Evolutionary conservation across 2,113 vertebrate species (phyloP).

Genomic region (Capra hircus): DNA sequence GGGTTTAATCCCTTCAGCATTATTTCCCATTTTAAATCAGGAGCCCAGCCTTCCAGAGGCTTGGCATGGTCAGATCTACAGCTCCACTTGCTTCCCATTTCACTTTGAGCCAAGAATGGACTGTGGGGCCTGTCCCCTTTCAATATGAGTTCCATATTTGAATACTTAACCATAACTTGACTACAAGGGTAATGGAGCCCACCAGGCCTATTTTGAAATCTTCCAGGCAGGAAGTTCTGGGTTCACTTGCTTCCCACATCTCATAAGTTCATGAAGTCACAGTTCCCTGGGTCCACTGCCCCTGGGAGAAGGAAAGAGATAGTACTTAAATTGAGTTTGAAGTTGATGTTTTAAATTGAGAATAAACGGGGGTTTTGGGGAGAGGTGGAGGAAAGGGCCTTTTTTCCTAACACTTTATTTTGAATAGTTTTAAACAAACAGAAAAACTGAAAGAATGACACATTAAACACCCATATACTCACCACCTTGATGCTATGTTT

Average conservation of each 20-base stretch:
- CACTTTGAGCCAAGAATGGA: not conserved
- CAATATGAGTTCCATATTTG: not conserved
- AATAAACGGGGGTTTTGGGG: not conserved
- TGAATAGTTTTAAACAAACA: not conserved
- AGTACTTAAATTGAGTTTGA: not conserved
- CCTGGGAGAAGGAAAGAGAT: not conserved
- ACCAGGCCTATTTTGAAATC: not conserved
- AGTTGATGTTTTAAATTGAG: not conserved
- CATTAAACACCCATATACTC: not conserved
- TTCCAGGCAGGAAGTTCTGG: not conserved
- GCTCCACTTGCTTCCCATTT: not conserved
- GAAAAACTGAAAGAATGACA: not conserved
- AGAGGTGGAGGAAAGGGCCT: not conserved
- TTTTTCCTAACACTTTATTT: not conserved
- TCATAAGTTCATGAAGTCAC: not conserved
- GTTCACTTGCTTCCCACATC: not conserved
- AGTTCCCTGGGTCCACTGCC: not conserved
- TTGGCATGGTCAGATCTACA: not conserved
- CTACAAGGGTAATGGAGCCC: not conserved
- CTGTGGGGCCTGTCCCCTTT: not conserved
- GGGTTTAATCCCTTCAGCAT: not conserved
- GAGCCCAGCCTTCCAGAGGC: not conserved
- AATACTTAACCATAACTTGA: not conserved
- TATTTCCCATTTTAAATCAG: not conserved
- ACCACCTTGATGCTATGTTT: not conserved